phyloP scores from a whole-genome alignment of 2,797 vertebrate species.

The Rhadinocentrus ornatus region DNA sequence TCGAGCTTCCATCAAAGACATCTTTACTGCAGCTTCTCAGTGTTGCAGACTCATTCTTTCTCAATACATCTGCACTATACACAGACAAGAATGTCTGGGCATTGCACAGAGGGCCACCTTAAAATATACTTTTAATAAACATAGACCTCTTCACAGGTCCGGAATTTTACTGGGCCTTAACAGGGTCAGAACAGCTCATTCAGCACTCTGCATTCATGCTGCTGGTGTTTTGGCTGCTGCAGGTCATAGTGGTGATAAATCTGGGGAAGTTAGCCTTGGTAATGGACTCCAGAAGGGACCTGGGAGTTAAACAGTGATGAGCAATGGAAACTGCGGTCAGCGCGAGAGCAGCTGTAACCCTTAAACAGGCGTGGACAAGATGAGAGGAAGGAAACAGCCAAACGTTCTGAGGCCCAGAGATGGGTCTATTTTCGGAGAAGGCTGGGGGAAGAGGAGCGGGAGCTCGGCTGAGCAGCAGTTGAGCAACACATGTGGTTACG shows the following conservation, averaged over 20 bases:
- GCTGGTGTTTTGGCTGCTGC: slow-evolving; percentile 73
- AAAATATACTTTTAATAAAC: slow-evolving; percentile 54
- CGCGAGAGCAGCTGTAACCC: slow-evolving; percentile 76
- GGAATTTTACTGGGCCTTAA: slow-evolving; percentile 32
- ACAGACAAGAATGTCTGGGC: slow-evolving; percentile 35
- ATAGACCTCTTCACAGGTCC: slow-evolving; percentile 32
- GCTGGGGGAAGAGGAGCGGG: slow-evolving; percentile 42
- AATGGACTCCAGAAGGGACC: slow-evolving; percentile 80
- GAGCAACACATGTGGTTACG: slow-evolving; percentile 70
- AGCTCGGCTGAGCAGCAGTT: slow-evolving; percentile 44
- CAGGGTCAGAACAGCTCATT: slow-evolving; percentile 49
- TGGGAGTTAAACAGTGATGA: slow-evolving; percentile 78
- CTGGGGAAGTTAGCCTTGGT: slow-evolving; percentile 76
- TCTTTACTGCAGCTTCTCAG: slow-evolving; percentile 35
- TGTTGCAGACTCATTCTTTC: slow-evolving; percentile 32
- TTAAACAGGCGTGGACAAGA: slow-evolving; percentile 76
- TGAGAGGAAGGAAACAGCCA: slow-evolving; percentile 77
- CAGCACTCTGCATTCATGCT: slow-evolving; percentile 52
- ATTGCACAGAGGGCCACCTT: slow-evolving; percentile 28
- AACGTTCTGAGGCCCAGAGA: slow-evolving; percentile 73
- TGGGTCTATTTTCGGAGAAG: slow-evolving; percentile 78
- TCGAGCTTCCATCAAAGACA: slow-evolving; percentile 46
- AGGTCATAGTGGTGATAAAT: slow-evolving; percentile 77
- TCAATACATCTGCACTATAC: slow-evolving; percentile 17
- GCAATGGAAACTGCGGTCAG: slow-evolving; percentile 82